These are phyloP conservation scores for Vanessa tameamea DNA, from an alignment of 1,140 invertebrate genomes.

Conservation along the genomic window DNA sequence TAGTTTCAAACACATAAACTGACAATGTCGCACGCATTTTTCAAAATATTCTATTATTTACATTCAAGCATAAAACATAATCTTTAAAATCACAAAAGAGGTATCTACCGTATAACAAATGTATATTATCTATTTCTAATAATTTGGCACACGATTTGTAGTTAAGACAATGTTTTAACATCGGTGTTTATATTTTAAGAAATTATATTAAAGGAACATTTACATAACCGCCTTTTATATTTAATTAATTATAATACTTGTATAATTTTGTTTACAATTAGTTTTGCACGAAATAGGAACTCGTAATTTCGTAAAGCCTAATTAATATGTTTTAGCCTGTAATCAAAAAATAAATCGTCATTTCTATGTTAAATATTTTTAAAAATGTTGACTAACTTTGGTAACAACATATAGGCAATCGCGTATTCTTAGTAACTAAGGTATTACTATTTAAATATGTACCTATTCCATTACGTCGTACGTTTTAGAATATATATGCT, in stretches of 20 bases:
- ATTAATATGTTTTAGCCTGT: neutral
- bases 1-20: too few species aligned
- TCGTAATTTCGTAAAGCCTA: neutral
- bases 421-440: neutral
- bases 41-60: neutral
- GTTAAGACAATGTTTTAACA: neutral
- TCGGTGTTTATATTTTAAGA: too few species aligned
- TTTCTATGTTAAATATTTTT: neutral
- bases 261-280: neutral
- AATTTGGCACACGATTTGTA: constrained; percentile 5
- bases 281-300: neutral
- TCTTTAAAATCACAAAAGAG: neutral
- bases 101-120: neutral
- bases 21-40: too few species aligned
- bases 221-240: too few species aligned
- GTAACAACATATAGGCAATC: neutral
- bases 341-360: neutral
- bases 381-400: neutral
- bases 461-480: neutral
- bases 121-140: neutral
- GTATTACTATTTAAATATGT: constrained; percentile 2
- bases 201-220: too few species aligned
- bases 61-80: neutral
- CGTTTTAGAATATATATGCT: neutral
- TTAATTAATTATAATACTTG: too few species aligned